phyloP scores from a whole-genome alignment of 2,113 vertebrate species.

The Herpetotheres cachinnans region DNA sequence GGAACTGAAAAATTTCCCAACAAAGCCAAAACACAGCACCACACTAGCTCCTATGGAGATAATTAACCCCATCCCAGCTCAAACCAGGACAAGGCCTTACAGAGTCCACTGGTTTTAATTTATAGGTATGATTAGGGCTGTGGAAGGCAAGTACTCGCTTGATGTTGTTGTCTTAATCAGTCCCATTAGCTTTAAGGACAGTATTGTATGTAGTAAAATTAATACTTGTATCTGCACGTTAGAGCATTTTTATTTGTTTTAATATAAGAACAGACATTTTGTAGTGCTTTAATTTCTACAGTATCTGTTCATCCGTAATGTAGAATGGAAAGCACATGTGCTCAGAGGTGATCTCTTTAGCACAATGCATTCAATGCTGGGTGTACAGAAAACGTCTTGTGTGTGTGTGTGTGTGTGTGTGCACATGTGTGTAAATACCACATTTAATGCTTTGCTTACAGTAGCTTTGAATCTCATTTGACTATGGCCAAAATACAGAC shows the following conservation, averaged over 20 bases:
- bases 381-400: neutral
- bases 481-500: neutral
- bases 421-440: neutral
- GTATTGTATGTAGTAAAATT: neutral
- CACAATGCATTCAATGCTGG: neutral
- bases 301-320: neutral
- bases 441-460: neutral
- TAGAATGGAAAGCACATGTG: neutral
- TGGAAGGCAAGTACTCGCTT: neutral
- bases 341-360: neutral
- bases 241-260: rapidly evolving
- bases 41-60: no score
- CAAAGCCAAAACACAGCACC: no score
- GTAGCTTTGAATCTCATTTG: neutral
- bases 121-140: neutral
- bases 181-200: neutral
- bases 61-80: no score
- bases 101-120: neutral
- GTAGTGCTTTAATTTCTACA: neutral
- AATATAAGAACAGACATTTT: neutral
- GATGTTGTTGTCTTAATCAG: neutral
- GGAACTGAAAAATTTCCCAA: no score
- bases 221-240: neutral
- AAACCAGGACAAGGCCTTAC: no score
- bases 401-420: rapidly evolving